Evolutionary conservation across 2,888 invertebrate genomes (phyloP), one percentile per base, ranked within the genome.

Genomic region (Monopis laevigella): DNA sequence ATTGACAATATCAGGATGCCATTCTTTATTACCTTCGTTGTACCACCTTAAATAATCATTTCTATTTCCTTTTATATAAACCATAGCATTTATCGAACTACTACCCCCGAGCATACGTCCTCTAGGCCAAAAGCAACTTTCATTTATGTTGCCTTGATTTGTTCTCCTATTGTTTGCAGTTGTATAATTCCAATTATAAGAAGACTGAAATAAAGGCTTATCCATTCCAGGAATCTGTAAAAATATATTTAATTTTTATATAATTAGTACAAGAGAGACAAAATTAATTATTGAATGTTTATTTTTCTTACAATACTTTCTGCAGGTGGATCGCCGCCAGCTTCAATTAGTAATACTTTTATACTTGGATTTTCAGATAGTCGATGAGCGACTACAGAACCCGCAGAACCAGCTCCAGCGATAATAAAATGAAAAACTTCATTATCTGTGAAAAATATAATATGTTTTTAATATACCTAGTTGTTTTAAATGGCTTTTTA

Each of bases 111-210:
- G 58, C 49, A 77, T 65, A 49, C 83, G 85, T 1, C 86, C 87
- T 16, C 83, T 65, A n/a, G 83, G 71, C 83, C 83, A 80, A 3
- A 49, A 51, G 13, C 54, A 52, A 13, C 52, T 14, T 45, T 52
- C 42, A 39, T 51, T 44, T 47, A 47, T 50, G 14, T 62, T 65
- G 86, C 88, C 90, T 51, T 89, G 65, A 58, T 88, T 89, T 1
- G 86, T 80, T 18, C 80, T 84, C 18, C 85, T 86, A 54, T 88
- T 86, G 0, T 90, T 89, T 55, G 90, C 90, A 1, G 89, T 89
- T 62, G 90, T 90, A 62, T 90, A 92, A 58, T 88, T 86, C 91
- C 91, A 92, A 59, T 92, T 91, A 39, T 90, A 53, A 51, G 11
- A 18, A 14, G 43, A 73, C 56, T 88, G 14, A 17, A 17, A 40